Evolutionary conservation across 2,797 vertebrate genomes (phyloP), one percentile per base, ranked within the genome.

Genomic region (Choloepus didactylus): DNA sequence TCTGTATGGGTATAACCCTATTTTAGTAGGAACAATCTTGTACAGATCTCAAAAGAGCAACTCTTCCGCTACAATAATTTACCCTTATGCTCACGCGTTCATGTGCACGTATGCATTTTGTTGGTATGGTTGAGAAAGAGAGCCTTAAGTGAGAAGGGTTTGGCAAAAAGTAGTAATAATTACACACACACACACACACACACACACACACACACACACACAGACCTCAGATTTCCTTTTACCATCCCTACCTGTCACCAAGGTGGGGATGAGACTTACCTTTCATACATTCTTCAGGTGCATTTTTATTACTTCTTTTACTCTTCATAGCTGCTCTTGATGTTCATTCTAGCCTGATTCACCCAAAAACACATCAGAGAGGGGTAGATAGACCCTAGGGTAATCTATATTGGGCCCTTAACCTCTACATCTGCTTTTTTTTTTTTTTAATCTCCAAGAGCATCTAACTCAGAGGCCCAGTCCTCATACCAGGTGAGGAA

Each of bases 241-340:
- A 66, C 25, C 59, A 64, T 35, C 11, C 21, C 90, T 92, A 56
- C 18, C 46, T 83, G 27, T 87, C 67, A 82, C n/a, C 19, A 83
- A 85, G 10, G 70, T 64, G 16, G 6, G 41, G 69, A 66, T 9
- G 35, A n/a, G 76, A 75, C 16, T 70, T 27, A 80, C 75, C 79
- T 86, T 95, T 80, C 54, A 41, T 66, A 82, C 10, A 54, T 85
- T 60, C 16, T 64, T 85, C n/a, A 27, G 56, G 9, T 54, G 31
- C 38, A 59, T 86, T 93, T 95, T 86, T 79, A 49, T 73, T 56
- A 89, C 31, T 60, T 93, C 60, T 69, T 87, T 91, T 60, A 67
- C 29, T 35, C 25, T 70, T 64, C n/a, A 77, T 31, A 46, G 5
- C 38, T 79, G 25, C 23, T 75, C 38, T 88, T 84, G 64, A 44